These are phyloP conservation scores for Sceloporus undulatus DNA, from an alignment of 2,113 vertebrate genomes.

Conservation along the genomic window DNA sequence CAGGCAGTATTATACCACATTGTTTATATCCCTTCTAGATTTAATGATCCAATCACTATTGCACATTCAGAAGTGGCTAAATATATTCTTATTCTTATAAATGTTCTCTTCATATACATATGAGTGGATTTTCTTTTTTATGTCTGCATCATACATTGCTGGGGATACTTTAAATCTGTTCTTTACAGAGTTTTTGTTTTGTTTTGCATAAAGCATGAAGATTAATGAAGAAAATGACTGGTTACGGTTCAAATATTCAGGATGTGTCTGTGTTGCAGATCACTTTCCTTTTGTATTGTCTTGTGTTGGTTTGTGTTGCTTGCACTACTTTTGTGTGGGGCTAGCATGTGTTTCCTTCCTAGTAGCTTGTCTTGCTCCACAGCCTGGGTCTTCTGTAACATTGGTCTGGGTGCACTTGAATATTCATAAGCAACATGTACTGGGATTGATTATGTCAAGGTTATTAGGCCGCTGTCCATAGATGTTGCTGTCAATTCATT, in stretches of 20 bases:
- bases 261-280: neutral
- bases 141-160: neutral
- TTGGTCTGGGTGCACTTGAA: no score
- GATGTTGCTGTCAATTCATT: no score
- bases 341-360: no score
- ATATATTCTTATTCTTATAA: neutral
- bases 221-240: neutral
- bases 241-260: neutral
- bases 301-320: neutral
- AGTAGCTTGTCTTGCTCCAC: no score
- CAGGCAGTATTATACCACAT: neutral
- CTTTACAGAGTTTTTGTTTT: neutral
- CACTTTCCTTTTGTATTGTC: neutral
- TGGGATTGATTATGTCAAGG: no score
- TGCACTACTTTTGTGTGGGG: neutral
- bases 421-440: no score
- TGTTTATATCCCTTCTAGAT: neutral
- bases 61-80: neutral
- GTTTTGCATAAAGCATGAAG: neutral
- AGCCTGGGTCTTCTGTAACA: no score
- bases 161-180: neutral
- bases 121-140: neutral
- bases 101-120: neutral
- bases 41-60: constrained; percentile 14
- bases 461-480: no score